Evolutionary conservation across 2,888 invertebrate genomes (phyloP).

Genomic region (Sicus ferrugineus): DNA sequence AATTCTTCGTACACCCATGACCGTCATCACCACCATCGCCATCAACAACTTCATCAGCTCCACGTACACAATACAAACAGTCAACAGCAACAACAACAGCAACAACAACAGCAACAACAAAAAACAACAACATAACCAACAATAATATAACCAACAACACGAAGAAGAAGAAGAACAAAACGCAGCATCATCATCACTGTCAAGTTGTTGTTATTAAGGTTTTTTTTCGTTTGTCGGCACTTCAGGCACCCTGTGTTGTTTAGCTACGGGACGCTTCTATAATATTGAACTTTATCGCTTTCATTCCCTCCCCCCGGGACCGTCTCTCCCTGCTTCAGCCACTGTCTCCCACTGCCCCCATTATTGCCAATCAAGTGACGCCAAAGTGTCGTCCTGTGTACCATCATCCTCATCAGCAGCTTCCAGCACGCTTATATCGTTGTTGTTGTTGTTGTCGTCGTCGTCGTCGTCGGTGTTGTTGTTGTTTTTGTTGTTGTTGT

Average conservation of each 20-base stretch:
- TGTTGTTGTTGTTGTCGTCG: slow-evolving; percentile 28
- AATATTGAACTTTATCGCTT: slow-evolving; percentile 32
- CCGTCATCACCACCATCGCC: neutral
- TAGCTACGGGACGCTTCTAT: slow-evolving; percentile 45
- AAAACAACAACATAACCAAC: neutral
- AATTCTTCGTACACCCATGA: too few relatives aligned
- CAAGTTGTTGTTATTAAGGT: slow-evolving; percentile 4
- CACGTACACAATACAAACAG: neutral
- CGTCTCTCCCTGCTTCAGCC: neutral
- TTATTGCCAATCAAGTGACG: slow-evolving; percentile 3
- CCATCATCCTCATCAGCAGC: slow-evolving; percentile 2
- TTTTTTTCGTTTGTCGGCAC: slow-evolving; percentile 27
- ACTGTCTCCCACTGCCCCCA: neutral
- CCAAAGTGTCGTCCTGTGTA: slow-evolving; percentile 21
- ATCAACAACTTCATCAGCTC: neutral
- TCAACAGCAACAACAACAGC: neutral
- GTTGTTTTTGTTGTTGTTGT: neutral
- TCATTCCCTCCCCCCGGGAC: neutral
- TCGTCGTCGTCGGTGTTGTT: slow-evolving; percentile 22
- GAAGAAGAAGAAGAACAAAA: neutral
- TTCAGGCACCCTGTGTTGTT: slow-evolving; percentile 47
- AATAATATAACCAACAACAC: neutral
- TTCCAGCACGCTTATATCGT: neutral
- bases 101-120: neutral
- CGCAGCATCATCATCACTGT: neutral